These are phyloP conservation scores for Neofelis nebulosa DNA, from an alignment of 2,113 vertebrate species.

Conservation along the genomic window DNA sequence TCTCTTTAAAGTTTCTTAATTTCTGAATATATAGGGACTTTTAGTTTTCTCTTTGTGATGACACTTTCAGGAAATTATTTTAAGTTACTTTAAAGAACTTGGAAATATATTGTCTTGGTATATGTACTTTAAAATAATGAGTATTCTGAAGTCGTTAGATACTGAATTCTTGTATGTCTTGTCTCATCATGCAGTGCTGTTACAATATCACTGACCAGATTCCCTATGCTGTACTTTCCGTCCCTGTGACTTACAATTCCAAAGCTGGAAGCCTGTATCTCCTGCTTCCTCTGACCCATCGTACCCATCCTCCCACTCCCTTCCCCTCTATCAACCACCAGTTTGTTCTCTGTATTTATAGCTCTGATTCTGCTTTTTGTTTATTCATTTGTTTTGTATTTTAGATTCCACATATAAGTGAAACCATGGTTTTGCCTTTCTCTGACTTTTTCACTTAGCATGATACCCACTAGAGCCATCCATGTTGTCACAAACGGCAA, in stretches of 20 bases:
- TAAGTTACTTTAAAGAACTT: conserved; percentile 22
- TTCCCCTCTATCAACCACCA: neutral
- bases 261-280: neutral
- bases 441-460: neutral
- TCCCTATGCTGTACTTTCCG: neutral
- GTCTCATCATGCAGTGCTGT: neutral
- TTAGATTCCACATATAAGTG: neutral
- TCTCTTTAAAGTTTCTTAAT: conserved; percentile 1
- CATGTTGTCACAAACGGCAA: neutral
- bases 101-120: neutral
- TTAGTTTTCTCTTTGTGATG: conserved; percentile 24
- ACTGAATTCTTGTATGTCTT: neutral
- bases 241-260: neutral
- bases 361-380: neutral
- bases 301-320: neutral
- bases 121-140: conserved; percentile 3
- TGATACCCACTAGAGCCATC: neutral
- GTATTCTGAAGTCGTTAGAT: neutral
- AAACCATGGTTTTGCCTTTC: neutral
- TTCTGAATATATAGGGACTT: neutral
- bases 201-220: neutral
- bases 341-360: neutral
- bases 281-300: neutral
- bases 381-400: neutral
- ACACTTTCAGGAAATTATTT: neutral